These are phyloP conservation scores for Lagothrix lagotricha DNA, from an alignment of 2,797 vertebrate species.

Conservation along the genomic window DNA sequence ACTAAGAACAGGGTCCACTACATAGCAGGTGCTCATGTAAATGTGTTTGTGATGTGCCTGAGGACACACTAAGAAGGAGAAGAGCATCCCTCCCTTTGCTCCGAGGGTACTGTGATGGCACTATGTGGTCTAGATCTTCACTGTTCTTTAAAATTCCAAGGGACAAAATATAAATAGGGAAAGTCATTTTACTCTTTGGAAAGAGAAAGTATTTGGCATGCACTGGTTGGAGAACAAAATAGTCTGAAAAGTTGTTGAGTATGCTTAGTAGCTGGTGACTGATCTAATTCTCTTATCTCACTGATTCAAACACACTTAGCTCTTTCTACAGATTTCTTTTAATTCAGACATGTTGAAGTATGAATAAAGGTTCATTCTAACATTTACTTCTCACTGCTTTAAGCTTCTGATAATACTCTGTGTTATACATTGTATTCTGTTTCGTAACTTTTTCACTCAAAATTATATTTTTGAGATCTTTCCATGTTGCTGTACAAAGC, in stretches of 20 bases:
- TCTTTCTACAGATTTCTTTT: background rate
- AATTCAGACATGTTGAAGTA: background rate
- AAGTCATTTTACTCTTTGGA: slow-evolving; percentile 33
- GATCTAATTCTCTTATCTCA: background rate
- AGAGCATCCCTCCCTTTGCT: background rate
- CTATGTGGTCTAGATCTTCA: background rate
- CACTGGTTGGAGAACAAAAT: background rate
- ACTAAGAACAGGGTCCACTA: background rate
- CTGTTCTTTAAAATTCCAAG: background rate
- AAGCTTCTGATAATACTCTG: background rate
- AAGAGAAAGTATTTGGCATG: slow-evolving; percentile 25
- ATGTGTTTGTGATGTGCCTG: background rate
- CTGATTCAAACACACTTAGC: background rate
- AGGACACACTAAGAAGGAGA: background rate
- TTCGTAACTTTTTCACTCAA: background rate
- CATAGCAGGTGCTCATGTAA: background rate
- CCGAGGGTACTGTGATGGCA: background rate
- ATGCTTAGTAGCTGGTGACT: background rate
- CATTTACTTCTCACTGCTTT: background rate
- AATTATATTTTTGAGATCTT: background rate
- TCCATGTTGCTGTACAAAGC: background rate
- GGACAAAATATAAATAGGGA: background rate
- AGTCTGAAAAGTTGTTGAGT: background rate
- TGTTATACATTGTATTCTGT: background rate
- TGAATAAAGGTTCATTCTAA: background rate